Conservation (phyloP, 2,797 vertebrate genomes). For the Discoglossus pictus region DNA sequence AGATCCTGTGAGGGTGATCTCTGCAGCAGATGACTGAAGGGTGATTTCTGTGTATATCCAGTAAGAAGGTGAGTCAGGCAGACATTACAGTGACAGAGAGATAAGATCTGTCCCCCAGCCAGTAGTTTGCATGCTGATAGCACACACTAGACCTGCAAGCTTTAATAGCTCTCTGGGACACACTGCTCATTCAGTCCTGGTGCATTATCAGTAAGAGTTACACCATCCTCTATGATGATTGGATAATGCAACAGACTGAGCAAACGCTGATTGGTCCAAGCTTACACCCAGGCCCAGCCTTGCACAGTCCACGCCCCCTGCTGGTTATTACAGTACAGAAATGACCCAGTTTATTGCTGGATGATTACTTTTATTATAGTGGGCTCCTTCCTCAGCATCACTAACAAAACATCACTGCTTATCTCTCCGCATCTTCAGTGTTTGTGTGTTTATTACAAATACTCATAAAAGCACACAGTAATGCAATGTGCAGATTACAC, state of each 20-base stretch:
- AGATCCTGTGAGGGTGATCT: not conserved
- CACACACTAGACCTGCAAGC: conserved; percentile 1
- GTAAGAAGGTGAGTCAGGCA: not conserved
- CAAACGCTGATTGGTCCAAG: conserved; percentile 58
- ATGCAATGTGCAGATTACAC: not conserved
- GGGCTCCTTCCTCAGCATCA: not conserved
- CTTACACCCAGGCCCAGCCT: not conserved
- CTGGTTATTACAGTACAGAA: not conserved
- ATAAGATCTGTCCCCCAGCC: conserved; percentile 2
- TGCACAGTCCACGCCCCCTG: conserved; percentile 11
- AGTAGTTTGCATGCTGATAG: not conserved
- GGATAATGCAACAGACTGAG: conserved; percentile 53
- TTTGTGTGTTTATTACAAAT: conserved; percentile 6
- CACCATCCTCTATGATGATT: conserved; percentile 55
- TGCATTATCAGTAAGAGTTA: conserved; percentile 55
- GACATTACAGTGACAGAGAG: conserved; percentile 16
- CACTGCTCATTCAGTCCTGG: conserved; percentile 15
- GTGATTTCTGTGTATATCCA: not conserved
- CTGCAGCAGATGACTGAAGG: not conserved
- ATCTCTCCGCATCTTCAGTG: not conserved
- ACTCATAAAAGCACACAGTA: conserved; percentile 5
- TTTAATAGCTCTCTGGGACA: conserved; percentile 35
- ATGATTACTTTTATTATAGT: not conserved
- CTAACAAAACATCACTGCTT: not conserved
- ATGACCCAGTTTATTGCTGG: not conserved